A percentile compares a stretch with the other conserved stretches of the same genome.
phyloP scores from a whole-genome alignment of 2,113 vertebrate genomes.

The Cyprinodon brontotheroides region DNA sequence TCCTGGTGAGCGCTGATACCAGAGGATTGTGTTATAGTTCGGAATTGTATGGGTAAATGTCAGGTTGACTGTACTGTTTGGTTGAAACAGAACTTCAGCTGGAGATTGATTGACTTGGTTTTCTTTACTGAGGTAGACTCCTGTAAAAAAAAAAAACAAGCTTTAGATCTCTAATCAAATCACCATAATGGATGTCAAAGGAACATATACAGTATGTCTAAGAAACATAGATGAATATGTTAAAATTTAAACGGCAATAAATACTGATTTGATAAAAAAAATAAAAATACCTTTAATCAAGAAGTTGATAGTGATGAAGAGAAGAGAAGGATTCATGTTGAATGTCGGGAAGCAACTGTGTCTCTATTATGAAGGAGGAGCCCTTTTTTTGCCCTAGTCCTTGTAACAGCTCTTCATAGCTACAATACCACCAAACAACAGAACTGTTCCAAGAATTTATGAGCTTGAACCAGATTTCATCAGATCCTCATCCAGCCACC shows the following conservation, averaged over 20 bases:
- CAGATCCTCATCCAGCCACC: too few species aligned
- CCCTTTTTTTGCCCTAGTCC: neutral
- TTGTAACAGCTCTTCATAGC: neutral
- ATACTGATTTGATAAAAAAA: neutral
- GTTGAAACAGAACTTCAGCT: slow-evolving; percentile 14
- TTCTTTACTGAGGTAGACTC: slow-evolving; percentile 31
- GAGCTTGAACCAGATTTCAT: too few species aligned
- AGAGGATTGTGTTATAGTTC: slow-evolving; percentile 54
- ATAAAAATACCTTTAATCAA: slow-evolving; percentile 44
- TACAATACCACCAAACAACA: too few species aligned
- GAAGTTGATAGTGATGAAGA: slow-evolving; percentile 6
- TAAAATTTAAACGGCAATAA: accelerated
- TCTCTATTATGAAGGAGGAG: slow-evolving; percentile 15
- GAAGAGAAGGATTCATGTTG: slow-evolving; percentile 41
- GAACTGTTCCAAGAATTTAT: too few species aligned
- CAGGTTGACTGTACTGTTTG: slow-evolving; percentile 7
- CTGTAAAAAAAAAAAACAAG: neutral
- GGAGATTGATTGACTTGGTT: slow-evolving; percentile 56
- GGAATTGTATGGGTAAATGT: slow-evolving; percentile 26
- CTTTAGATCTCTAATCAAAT: neutral
- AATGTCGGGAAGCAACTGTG: slow-evolving; percentile 1
- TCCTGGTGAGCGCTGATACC: slow-evolving; percentile 58
- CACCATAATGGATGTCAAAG: neutral
- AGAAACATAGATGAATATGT: neutral
- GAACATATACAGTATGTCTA: too few species aligned